A percentile compares a stretch with the other conserved stretches of the same genome.
phyloP scores from a whole-genome alignment of 2,888 invertebrate genomes.

The Steinernema scapterisci region DNA sequence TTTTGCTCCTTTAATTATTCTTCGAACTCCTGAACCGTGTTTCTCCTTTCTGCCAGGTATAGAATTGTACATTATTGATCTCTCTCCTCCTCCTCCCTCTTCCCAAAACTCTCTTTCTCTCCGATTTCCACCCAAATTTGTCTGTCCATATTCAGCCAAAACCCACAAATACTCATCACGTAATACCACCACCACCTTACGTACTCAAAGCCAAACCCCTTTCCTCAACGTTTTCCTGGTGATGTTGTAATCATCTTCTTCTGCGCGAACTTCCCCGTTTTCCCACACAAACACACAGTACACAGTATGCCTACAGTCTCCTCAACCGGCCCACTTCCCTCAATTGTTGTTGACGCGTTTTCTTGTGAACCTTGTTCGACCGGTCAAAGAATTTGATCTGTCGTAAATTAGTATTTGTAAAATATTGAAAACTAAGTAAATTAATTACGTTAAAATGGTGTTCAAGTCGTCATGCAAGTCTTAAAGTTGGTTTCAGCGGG shows the following conservation, averaged over 20 bases:
- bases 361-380: background rate
- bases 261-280: background rate
- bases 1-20: slow-evolving; percentile 6
- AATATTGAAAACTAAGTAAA: slow-evolving; percentile 31
- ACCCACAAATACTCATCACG: background rate
- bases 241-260: slow-evolving; percentile 29
- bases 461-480: too few relatives aligned
- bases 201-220: background rate
- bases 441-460: slow-evolving; percentile 10
- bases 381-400: background rate
- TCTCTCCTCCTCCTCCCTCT: background rate
- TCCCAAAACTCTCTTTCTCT: background rate
- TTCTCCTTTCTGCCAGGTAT: slow-evolving; percentile 31
- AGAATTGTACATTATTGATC: slow-evolving; percentile 31
- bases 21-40: slow-evolving; percentile 21
- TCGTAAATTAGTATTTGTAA: slow-evolving; percentile 26
- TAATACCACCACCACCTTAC: background rate
- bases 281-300: too few relatives aligned
- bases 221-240: slow-evolving; percentile 1
- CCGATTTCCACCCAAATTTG: background rate
- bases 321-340: slow-evolving; percentile 27
- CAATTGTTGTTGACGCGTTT: slow-evolving; percentile 23
- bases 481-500: too few relatives aligned
- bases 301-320: background rate
- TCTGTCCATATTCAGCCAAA: slow-evolving; percentile 13